These are phyloP conservation scores for Ascaphus truei DNA, from an alignment of 2,113 vertebrate species.

Conservation along the genomic window DNA sequence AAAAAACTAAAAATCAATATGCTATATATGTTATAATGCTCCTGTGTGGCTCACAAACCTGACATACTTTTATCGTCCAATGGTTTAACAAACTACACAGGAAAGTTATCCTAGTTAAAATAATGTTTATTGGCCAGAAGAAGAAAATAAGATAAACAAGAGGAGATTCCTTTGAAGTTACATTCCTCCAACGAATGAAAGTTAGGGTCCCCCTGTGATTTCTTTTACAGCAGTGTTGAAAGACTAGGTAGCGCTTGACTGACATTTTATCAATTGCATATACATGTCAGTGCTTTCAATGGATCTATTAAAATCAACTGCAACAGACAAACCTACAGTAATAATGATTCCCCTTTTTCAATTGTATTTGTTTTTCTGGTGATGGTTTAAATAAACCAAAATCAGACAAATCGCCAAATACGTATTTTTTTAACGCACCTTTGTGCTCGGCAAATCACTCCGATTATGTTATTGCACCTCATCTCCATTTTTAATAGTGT, in stretches of 20 bases:
- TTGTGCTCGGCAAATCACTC: no score
- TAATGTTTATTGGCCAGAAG: conserved; percentile 45
- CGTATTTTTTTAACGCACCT: no score
- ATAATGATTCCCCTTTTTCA: no score
- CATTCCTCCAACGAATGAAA: conserved; percentile 19
- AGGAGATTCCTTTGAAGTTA: conserved; percentile 46
- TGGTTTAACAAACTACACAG: conserved; percentile 52
- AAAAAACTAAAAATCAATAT: conserved; percentile 61
- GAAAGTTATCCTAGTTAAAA: conserved; percentile 46
- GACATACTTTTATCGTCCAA: conserved; percentile 59
- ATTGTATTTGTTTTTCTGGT: no score
- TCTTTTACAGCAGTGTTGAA: no score
- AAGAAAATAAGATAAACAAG: conserved; percentile 45
- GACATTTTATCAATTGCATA: no score
- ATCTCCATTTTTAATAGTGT: no score
- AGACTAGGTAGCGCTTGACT: no score
- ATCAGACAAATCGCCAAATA: no score
- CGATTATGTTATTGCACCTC: no score
- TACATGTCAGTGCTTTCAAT: not conserved
- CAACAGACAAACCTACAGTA: no score
- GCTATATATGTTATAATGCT: conserved; percentile 60
- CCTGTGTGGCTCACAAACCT: conserved; percentile 63
- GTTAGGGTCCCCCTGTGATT: not conserved
- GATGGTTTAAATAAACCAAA: no score
- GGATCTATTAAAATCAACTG: not conserved